Base-by-base conservation (phyloP, 1,140 invertebrate species). In the Aphelenchoides fujianensis region DNA sequence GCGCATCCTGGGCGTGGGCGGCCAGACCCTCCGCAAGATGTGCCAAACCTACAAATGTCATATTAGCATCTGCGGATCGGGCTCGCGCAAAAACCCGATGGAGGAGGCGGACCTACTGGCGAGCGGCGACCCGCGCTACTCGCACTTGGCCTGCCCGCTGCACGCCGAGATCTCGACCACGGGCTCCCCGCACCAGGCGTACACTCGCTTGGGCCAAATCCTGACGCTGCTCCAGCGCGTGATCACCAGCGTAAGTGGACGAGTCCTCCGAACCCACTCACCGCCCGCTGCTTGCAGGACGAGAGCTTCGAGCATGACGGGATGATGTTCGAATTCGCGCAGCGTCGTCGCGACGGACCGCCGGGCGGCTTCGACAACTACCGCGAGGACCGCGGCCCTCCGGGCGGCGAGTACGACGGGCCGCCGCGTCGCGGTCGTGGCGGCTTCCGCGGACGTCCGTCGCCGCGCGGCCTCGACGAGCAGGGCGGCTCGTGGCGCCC, bases 181-280 rank as follows among this genome's bases (percentile, higher is more conserved):
- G 30, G 69, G 63, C 0, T 37, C 63, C 2, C 69, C 69, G 23
- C 69, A 70, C 67, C 9, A 63, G 0, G 69, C 69, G 52, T 67
- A 70, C 52, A 70, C 23, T 69, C 68, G 69, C 12, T 69, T 70
- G 68, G 69, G 37, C n/a, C 37, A 55, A 0, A 34, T 64, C 67
- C 35, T 70, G 32, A 70, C 66, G 27, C 30, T 67, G n/a, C 23
- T 70, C 5, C 69, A 70, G 12, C 30, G 35, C 16, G 7, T 64
- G 27, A 30, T 64, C 28, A 70, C 53, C 28, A 27, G 28, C 32
- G 69, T 70, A 70, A 41, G 64, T 71, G 30, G 16, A 36, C 30
- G 0, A 9, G 28, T 70, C 19, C 16, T 12, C n/a, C 28, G 9
- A 61, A 16, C 27, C 64, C 16, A 2, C 31, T 66, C 2, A 64